phyloP scores from a whole-genome alignment of 2,888 invertebrate species.

The Phalangium opilio region DNA sequence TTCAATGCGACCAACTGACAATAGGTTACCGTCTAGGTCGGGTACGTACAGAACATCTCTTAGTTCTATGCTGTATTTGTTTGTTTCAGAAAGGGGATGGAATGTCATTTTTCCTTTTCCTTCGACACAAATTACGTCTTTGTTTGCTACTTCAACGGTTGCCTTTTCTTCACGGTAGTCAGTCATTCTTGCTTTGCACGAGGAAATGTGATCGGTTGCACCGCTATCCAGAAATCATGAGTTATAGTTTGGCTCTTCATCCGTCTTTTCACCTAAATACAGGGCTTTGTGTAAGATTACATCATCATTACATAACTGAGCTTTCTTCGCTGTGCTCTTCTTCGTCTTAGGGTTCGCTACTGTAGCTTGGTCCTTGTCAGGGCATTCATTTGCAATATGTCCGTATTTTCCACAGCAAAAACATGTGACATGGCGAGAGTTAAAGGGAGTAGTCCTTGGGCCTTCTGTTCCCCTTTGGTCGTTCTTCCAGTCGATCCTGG shows the following conservation, averaged over 20 bases:
- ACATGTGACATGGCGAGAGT: background rate
- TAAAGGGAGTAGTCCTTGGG: too few species aligned
- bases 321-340: too few species aligned
- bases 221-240: constrained; percentile 5
- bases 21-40: constrained; percentile 4
- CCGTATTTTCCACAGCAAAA: constrained; percentile 5
- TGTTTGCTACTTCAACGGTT: constrained; percentile 7
- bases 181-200: background rate
- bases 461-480: too few species aligned
- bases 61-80: background rate
- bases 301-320: too few species aligned
- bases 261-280: too few species aligned
- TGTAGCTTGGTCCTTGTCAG: background rate
- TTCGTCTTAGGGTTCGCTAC: too few species aligned
- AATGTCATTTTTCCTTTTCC: constrained; percentile 4
- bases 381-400: constrained; percentile 4
- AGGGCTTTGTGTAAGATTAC: too few species aligned
- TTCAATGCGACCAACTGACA: constrained; percentile 5
- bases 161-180: background rate
- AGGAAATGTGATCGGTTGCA: constrained; percentile 9
- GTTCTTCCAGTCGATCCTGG: background rate
- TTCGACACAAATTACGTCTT: constrained; percentile 1
- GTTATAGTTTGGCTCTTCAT: too few species aligned
- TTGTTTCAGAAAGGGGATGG: background rate
- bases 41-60: constrained; percentile 3